These are phyloP conservation scores for Leucoraja erinaceus DNA, from an alignment of 2,113 vertebrate genomes.

Conservation along the genomic window DNA sequence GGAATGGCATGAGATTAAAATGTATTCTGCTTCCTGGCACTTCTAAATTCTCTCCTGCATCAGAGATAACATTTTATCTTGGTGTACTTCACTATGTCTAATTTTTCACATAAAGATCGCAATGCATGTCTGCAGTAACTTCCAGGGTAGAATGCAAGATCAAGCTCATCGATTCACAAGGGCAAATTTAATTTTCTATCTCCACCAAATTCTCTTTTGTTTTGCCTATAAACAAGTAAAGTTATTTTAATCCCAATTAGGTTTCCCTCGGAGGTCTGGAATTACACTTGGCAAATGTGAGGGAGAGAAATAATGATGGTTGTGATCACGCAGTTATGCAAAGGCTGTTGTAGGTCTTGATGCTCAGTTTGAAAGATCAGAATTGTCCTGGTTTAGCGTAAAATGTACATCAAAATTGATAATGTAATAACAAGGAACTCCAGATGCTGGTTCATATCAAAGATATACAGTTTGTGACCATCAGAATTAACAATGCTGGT, in stretches of 20 bases:
- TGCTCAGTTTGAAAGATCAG: neutral
- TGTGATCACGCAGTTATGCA: constrained; percentile 1
- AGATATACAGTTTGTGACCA: no score
- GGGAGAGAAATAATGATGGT: neutral
- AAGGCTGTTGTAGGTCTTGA: constrained; percentile 16
- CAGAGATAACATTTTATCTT: neutral
- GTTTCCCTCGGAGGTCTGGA: neutral
- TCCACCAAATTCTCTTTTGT: neutral
- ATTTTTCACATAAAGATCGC: neutral
- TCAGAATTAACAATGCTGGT: no score
- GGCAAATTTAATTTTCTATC: neutral
- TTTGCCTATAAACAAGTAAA: neutral
- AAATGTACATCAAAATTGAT: neutral
- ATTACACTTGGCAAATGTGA: neutral
- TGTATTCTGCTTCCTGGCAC: neutral
- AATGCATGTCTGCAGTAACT: neutral
- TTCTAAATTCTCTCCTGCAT: neutral
- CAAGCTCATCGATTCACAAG: constrained; percentile 18
- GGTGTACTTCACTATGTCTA: neutral
- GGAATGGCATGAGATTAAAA: no score
- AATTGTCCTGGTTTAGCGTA: neutral
- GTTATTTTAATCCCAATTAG: constrained; percentile 22
- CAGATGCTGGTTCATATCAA: no score
- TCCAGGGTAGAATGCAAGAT: neutral
- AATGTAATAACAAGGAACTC: no score